phyloP scores from a whole-genome alignment of 2,113 vertebrate genomes.

The Andinoacara biseriatus region DNA sequence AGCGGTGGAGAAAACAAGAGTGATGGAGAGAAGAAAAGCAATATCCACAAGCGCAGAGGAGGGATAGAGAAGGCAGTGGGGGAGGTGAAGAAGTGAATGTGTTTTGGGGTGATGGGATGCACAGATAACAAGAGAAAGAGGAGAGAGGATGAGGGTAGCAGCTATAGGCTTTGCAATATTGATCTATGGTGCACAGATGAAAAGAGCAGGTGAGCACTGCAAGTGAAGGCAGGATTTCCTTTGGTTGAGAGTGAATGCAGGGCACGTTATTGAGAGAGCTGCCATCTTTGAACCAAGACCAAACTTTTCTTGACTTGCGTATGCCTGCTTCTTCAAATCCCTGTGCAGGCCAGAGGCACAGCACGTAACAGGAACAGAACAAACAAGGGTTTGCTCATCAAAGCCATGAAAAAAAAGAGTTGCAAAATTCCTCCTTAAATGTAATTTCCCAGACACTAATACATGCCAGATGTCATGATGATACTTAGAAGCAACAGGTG shows the following conservation, averaged over 20 bases:
- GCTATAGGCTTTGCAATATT: slow-evolving; percentile 66
- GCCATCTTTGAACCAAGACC: slow-evolving; percentile 49
- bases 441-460: not conserved
- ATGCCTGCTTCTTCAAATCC: slow-evolving; percentile 32
- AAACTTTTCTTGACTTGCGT: slow-evolving; percentile 48
- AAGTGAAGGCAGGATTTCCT: slow-evolving; percentile 55
- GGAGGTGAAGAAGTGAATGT: slow-evolving; percentile 25
- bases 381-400: slow-evolving; percentile 9
- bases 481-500: not conserved
- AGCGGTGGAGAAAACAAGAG: slow-evolving; percentile 63
- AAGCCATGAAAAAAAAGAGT: slow-evolving; percentile 34
- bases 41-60: slow-evolving; percentile 47
- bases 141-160: slow-evolving; percentile 43
- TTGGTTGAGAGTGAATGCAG: slow-evolving; percentile 39
- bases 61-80: slow-evolving; percentile 24
- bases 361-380: slow-evolving; percentile 40
- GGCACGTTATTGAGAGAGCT: slow-evolving; percentile 36
- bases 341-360: slow-evolving; percentile 21
- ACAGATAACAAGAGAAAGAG: slow-evolving; percentile 52
- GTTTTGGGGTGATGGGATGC: slow-evolving; percentile 50
- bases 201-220: slow-evolving; percentile 56
- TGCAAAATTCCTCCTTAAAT: slow-evolving; percentile 5
- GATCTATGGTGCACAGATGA: slow-evolving; percentile 61
- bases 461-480: not conserved
- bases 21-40: slow-evolving; percentile 64